Evolutionary conservation across 2,797 vertebrate species (phyloP).

Genomic region (Sus cebifrons): DNA sequence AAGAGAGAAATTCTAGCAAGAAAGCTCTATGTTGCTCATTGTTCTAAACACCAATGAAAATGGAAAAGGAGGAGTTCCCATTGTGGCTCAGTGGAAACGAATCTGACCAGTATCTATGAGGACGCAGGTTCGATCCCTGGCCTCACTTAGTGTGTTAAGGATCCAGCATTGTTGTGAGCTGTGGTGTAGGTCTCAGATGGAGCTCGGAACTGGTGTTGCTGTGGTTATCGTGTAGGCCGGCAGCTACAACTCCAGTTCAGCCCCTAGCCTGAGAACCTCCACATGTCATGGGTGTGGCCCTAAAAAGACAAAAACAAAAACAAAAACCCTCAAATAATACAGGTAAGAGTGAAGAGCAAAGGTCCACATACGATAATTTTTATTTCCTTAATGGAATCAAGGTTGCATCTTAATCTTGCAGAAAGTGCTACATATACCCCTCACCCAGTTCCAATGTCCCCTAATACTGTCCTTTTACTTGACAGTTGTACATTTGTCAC

Average conservation of each 20-base stretch:
- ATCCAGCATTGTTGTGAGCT: no score
- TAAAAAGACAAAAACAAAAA: no score
- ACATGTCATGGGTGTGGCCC: no score
- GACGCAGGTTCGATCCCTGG: no score
- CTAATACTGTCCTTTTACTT: background rate
- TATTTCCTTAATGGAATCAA: slow-evolving; percentile 12
- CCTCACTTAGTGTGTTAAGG: no score
- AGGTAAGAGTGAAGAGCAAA: background rate
- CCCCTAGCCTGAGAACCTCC: no score
- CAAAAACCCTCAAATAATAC: background rate
- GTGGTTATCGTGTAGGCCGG: no score
- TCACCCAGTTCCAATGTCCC: background rate
- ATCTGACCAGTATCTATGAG: no score
- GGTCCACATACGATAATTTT: background rate
- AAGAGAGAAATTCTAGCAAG: background rate
- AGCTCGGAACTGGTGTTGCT: no score
- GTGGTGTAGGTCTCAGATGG: no score
- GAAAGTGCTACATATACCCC: background rate
- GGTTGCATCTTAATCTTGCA: background rate
- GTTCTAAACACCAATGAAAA: background rate
- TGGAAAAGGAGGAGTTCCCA: background rate
- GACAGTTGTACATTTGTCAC: background rate
- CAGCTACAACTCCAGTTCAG: no score
- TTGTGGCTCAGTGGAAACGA: no score
- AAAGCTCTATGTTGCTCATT: background rate